Percentiles rank a stretch among this genome's conserved stretches.
Evolutionary conservation across 2,888 invertebrate genomes (phyloP).

Genomic region (Pyralis farinalis): DNA sequence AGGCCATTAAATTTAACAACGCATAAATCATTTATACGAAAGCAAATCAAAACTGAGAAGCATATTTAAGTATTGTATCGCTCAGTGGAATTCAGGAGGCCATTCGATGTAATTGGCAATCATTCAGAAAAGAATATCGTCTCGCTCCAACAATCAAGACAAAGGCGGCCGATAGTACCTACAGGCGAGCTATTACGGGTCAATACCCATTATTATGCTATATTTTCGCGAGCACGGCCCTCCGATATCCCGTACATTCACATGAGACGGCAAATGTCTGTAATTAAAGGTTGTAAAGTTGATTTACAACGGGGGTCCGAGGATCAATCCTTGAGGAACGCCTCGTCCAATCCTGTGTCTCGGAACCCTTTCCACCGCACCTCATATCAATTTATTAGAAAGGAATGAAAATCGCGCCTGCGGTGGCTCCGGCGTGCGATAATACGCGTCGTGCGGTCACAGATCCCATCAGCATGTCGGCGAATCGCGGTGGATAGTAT

Average conservation of each 20-base stretch:
- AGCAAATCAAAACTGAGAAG: slow-evolving; percentile 61
- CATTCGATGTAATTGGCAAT: slow-evolving; percentile 80
- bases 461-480: slow-evolving; percentile 60
- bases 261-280: slow-evolving; percentile 79
- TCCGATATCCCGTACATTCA: slow-evolving; percentile 73
- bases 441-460: slow-evolving; percentile 69
- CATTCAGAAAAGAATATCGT: slow-evolving; percentile 75
- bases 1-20: slow-evolving; percentile 52
- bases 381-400: slow-evolving; percentile 79
- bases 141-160: slow-evolving; percentile 75
- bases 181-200: slow-evolving; percentile 76
- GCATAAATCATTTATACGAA: slow-evolving; percentile 71
- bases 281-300: slow-evolving; percentile 81
- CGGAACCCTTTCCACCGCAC: slow-evolving; percentile 45
- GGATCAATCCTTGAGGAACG: slow-evolving; percentile 67
- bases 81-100: slow-evolving; percentile 70
- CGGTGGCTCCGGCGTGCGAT: slow-evolving; percentile 70
- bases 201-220: slow-evolving; percentile 81
- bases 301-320: slow-evolving; percentile 74
- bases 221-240: slow-evolving; percentile 78
- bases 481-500: slow-evolving; percentile 63
- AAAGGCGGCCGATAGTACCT: slow-evolving; percentile 78
- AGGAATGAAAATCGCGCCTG: slow-evolving; percentile 74
- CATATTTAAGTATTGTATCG: slow-evolving; percentile 64
- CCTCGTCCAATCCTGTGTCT: slow-evolving; percentile 65